A percentile compares a stretch with the other conserved stretches of the same genome.
phyloP scores from a whole-genome alignment of 2,113 vertebrate genomes.

The Chamaea fasciata region DNA sequence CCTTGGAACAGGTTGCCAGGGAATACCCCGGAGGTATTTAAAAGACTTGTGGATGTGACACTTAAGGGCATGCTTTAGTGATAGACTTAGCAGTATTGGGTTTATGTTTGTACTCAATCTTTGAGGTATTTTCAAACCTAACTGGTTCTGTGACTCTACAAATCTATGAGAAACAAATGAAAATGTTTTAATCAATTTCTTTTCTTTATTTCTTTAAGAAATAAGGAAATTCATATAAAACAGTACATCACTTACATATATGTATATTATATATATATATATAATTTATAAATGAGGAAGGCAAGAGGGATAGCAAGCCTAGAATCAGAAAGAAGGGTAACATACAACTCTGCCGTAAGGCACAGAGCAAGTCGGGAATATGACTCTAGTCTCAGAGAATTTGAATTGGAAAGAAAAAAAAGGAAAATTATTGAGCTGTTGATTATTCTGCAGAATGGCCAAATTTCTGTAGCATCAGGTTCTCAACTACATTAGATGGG shows the following conservation, averaged over 20 bases:
- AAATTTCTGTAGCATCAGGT: neutral
- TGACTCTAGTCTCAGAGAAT: neutral
- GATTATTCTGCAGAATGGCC: neutral
- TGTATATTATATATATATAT: neutral
- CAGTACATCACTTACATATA: neutral
- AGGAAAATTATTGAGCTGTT: neutral
- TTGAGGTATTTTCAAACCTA: neutral
- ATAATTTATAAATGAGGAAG: neutral
- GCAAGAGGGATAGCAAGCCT: neutral
- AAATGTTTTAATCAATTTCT: neutral
- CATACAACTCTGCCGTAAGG: fast-evolving
- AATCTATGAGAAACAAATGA: neutral
- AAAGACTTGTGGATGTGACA: neutral
- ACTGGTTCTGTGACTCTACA: neutral
- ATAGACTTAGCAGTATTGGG: neutral
- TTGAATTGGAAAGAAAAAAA: neutral
- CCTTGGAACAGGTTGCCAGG: neutral
- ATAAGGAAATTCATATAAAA: neutral
- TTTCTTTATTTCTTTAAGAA: neutral
- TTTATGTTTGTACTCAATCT: neutral
- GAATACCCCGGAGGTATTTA: neutral
- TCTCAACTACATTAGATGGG: neutral
- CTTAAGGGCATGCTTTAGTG: neutral
- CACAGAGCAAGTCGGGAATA: neutral
- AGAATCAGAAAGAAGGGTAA: neutral